Evolutionary conservation across 2,797 vertebrate genomes (phyloP), one percentile per base, ranked within the genome.

Genomic region (Cynodonichthys magdalenae): DNA sequence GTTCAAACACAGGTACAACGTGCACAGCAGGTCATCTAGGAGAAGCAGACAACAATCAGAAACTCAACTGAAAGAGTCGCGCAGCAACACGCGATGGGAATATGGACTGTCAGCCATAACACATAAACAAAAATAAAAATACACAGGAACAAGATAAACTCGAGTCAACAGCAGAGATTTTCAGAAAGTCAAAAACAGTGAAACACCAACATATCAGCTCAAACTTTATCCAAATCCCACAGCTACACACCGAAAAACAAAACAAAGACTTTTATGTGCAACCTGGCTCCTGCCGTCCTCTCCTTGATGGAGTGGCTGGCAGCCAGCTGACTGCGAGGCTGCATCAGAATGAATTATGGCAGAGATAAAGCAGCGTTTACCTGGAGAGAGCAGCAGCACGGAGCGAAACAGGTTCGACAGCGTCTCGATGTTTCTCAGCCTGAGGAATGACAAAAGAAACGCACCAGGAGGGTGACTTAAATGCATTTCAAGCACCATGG

Each of bases 361-460:
- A 65, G 64, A 83, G 75, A 84, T 83, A 77, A 83, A 82, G 77
- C n/a, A 71, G 31, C 75, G 39, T 82, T 95, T 94, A 65, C 90
- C 85, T 74, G 96, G 95, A 53, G 95, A 94, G 66, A 98, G 89
- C 59, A 92, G 89, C 69, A 96, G 90, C 74, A 96, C 95, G 0
- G 96, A 96, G 59, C 95, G 95, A 18, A 96, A 85, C 42, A 97
- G 79, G 86, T 97, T 97, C 59, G 95, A 95, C 83, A 97, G 89
- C 0, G 94, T 97, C 88, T 98, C 95, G 19, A 96, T 94, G 91
- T 95, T 98, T 55, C 90, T 94, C 79, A 98, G 86, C 69, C 96
- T 98, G 58, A 47, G 52, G 72, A 74, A 81, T n/a, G 58, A 89
- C 75, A 82, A 77, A 51, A 53, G 63, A 69, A 74, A 60, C 48